Evolutionary conservation across 2,888 invertebrate genomes (phyloP), one percentile per base, ranked within the genome.

Genomic region (Eurytoma adleriae): DNA sequence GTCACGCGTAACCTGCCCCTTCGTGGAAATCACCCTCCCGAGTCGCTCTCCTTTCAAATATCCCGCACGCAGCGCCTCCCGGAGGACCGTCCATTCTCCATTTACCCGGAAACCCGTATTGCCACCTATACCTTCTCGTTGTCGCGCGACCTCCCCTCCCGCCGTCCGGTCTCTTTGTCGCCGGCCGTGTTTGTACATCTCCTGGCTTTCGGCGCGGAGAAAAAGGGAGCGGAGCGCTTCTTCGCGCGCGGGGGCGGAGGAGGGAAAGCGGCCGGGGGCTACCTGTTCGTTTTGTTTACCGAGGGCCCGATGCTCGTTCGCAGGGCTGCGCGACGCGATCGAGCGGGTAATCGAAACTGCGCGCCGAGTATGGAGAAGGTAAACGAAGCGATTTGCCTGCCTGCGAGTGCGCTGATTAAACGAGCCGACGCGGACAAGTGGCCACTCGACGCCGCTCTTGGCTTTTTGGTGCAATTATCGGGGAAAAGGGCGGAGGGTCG

Each of bases 1-100:
- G 80, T 76, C 79, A 75, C 70, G 73, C 70, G 57, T 48, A 75
- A 71, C 79, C 70, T 79, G 73, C 78, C 68, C n/a, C 56, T 73
- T 75, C 76, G 48, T 20, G 52, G 80, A 77, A 81, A 74, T 81
- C 75, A 75, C 78, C 81, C 78, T 81, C 71, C 75, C n/a, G 69
- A 71, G 76, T 59, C 20, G 72, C 57, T 72, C 40, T 67, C 73
- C 69, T 71, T 69, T 61, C 61, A 76, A 76, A 78, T 48, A 40
- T 69, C 52, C 18, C 64, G 40, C 48, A n/a, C 54, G n/a, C n/a
- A n/a, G 13, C 7, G n/a, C 27, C 61, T 20, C 27, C 40, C n/a
- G 14, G n/a, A 40, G 40, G 40, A 54, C 1, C 54, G 54, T 54
- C 54, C 64, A 64, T 52, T 70, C 30, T 27, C 20, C 62, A 24